These are phyloP conservation scores for Troides aeacus DNA, from an alignment of 2,888 invertebrate species.

Conservation along the genomic window DNA sequence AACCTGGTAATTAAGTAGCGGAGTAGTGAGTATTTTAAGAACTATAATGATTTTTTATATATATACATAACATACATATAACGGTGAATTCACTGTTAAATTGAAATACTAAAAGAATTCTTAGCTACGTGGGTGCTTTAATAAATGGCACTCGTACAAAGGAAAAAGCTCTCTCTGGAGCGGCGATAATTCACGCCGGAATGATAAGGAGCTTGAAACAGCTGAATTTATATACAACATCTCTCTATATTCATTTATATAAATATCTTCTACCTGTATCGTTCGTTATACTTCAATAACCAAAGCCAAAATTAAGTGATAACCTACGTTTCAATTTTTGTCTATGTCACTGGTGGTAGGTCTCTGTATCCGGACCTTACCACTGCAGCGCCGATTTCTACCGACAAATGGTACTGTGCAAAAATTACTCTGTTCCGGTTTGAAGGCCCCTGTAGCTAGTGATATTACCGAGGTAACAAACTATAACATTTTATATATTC, in stretches of 20 bases:
- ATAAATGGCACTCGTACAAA: constrained; percentile 18
- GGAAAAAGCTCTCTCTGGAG: constrained; percentile 6
- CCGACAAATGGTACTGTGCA: too few relatives aligned
- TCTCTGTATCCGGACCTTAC: too few relatives aligned
- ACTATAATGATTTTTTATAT: background rate
- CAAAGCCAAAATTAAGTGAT: too few relatives aligned
- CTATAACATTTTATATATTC: too few relatives aligned
- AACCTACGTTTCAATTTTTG: too few relatives aligned
- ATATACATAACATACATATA: background rate
- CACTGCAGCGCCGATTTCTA: too few relatives aligned
- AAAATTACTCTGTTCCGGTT: too few relatives aligned
- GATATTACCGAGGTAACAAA: too few relatives aligned
- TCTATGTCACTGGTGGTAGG: too few relatives aligned
- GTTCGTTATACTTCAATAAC: background rate
- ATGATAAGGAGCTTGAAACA: background rate
- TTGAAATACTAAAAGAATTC: background rate
- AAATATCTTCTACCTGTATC: background rate
- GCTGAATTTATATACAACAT: background rate
- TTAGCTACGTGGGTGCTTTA: constrained; percentile 5
- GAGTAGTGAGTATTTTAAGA: background rate
- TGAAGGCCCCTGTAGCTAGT: too few relatives aligned
- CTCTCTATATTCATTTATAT: background rate
- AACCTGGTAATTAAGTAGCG: too few relatives aligned
- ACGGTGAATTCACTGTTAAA: background rate
- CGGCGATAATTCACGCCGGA: constrained; percentile 8